Percentiles rank a stretch among this genome's conserved stretches.
Conservation (phyloP, 2,113 vertebrate species). For the Podarcis raffonei region DNA sequence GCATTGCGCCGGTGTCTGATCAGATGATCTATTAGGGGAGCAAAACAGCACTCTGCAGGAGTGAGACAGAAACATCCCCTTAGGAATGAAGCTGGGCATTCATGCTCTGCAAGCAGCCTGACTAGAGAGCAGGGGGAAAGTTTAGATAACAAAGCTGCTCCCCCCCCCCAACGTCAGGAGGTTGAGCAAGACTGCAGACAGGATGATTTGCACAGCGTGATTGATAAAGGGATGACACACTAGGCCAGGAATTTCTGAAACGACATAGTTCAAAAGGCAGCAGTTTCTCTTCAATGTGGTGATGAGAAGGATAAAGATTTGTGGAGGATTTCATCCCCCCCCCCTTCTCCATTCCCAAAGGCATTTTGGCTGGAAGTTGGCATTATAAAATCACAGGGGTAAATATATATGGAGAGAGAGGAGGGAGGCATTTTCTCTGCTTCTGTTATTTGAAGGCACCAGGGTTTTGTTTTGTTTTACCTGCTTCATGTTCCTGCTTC, state of each 20-base stretch:
- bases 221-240: not conserved
- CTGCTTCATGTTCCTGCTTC: not conserved
- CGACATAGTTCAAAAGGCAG: slow-evolving; percentile 19
- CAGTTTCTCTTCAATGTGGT: slow-evolving; percentile 4
- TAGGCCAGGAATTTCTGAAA: slow-evolving; percentile 33
- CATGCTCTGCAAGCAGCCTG: not conserved
- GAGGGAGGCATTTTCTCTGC: not conserved
- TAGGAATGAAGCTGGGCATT: not conserved
- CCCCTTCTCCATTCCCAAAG: not conserved
- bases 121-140: not conserved
- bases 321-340: not conserved
- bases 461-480: not conserved
- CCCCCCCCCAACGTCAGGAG: not conserved
- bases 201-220: slow-evolving; percentile 23
- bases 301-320: slow-evolving; percentile 5
- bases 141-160: not conserved
- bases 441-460: not conserved
- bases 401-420: not conserved
- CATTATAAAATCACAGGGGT: not conserved
- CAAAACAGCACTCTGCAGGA: not conserved
- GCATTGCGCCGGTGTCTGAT: not conserved
- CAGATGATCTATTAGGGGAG: slow-evolving; percentile 4
- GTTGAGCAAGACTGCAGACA: slow-evolving; percentile 17
- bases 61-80: not conserved
- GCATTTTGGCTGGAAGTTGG: not conserved